A percentile compares a stretch with the other conserved stretches of the same genome.
Evolutionary conservation across 2,888 invertebrate genomes (phyloP).

Genomic region (Xanthia icteritia): DNA sequence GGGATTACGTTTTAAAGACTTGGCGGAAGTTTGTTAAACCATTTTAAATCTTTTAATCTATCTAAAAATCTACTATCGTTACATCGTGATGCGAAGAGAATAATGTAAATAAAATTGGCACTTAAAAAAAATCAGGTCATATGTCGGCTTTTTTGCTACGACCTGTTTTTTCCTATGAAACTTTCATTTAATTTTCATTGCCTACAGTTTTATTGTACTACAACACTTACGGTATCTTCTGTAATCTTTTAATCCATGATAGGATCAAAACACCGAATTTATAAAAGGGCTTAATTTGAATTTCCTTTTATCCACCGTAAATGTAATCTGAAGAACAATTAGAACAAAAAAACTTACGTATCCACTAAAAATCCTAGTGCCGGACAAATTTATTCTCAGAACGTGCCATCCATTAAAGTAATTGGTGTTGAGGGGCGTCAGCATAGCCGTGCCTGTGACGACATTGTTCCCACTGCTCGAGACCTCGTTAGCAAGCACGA

Average conservation of each 20-base stretch:
- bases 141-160: no score
- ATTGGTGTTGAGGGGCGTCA: constrained; percentile 51
- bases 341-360: constrained; percentile 70
- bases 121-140: not conserved
- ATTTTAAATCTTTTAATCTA: constrained; percentile 17
- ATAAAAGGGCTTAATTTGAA: not conserved
- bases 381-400: constrained; percentile 59
- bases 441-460: constrained; percentile 56
- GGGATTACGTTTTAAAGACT: constrained; percentile 25
- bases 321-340: constrained; percentile 4
- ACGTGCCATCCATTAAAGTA: constrained; percentile 67
- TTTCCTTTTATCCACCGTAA: not conserved
- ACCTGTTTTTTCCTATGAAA: not conserved
- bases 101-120: not conserved
- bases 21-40: not conserved
- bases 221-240: not conserved
- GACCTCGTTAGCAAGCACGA: constrained; percentile 65
- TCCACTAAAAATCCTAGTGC: constrained; percentile 65
- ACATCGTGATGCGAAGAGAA: not conserved
- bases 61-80: not conserved
- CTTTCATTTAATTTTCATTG: constrained; percentile 1
- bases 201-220: not conserved
- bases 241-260: constrained; percentile 25
- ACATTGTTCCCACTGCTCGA: constrained; percentile 49
- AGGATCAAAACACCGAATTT: not conserved